Evolutionary conservation across 37 sponge, comb jelly and placozoan genomes (phyloP).

Genomic region (Trichoplax adhaerens): DNA sequence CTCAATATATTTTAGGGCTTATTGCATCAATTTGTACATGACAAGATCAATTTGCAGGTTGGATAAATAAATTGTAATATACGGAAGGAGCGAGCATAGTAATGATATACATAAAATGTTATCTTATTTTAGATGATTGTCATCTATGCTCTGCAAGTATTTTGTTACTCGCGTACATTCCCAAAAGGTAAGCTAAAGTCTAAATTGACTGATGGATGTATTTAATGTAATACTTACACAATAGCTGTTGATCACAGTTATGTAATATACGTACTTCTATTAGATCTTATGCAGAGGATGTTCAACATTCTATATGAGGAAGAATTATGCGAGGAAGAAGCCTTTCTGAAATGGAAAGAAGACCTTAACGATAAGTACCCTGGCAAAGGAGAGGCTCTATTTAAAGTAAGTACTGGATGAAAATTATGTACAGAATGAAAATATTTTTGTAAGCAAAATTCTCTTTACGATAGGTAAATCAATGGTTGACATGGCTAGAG

Average conservation of each 20-base stretch:
- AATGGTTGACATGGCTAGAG: no score
- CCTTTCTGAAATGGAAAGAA: slow-evolving; percentile 53
- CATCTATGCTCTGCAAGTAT: slow-evolving; percentile 48
- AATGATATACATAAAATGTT: no score
- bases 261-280: background rate
- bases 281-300: slow-evolving; percentile 45
- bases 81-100: no score
- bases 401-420: slow-evolving; percentile 26
- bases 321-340: slow-evolving; percentile 67
- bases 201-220: background rate
- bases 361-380: slow-evolving; percentile 43
- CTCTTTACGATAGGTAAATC: no score
- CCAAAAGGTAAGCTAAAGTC: slow-evolving; percentile 44
- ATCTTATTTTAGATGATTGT: slow-evolving; percentile 1
- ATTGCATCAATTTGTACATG: slow-evolving; percentile 32
- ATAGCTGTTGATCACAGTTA: slow-evolving; percentile 1
- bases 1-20: slow-evolving; percentile 9
- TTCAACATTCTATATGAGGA: slow-evolving; percentile 47
- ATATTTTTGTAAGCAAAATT: no score
- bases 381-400: slow-evolving; percentile 68
- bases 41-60: slow-evolving; percentile 12
- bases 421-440: no score
- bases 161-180: slow-evolving; percentile 34
- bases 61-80: no score
- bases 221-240: background rate